These are phyloP conservation scores for Phacellophora camtschatica DNA, from an alignment of 30 jellyfish, hydroid and myxozoan genomes.

Conservation along the genomic window DNA sequence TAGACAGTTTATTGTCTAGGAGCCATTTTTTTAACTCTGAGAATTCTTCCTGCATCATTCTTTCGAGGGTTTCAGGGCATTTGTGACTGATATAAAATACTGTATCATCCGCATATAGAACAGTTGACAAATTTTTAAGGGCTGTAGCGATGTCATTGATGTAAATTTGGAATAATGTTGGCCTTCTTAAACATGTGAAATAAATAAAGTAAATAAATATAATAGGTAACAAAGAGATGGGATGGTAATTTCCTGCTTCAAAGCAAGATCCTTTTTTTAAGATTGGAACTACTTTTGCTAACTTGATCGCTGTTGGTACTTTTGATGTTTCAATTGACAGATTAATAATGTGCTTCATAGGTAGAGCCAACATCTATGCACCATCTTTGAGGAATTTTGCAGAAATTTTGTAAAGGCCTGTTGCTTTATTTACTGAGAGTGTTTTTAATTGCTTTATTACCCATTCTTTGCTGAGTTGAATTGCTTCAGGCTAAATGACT, in stretches of 20 bases:
- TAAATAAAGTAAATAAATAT: not conserved
- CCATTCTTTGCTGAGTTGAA: conserved; percentile 23
- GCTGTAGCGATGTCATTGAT: too few species aligned
- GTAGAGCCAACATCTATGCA: not conserved
- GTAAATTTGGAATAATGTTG: conserved; percentile 12
- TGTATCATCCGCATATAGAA: conserved; percentile 34
- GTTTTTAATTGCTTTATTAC: conserved; percentile 8
- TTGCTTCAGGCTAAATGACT: conserved; percentile 26
- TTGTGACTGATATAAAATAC: conserved; percentile 16
- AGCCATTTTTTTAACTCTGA: conserved; percentile 10
- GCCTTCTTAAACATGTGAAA: not conserved
- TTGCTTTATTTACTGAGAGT: conserved; percentile 27
- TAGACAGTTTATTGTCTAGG: conserved; percentile 38
- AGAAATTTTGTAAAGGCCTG: conserved; percentile 19
- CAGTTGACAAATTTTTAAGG: too few species aligned
- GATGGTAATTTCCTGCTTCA: not conserved
- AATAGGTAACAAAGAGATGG: not conserved
- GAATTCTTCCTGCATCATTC: conserved; percentile 11
- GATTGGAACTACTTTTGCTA: not conserved
- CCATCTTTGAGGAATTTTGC: too few species aligned
- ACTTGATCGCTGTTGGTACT: not conserved
- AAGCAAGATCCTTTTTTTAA: not conserved
- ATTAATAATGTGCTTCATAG: not conserved
- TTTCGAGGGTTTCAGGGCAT: conserved; percentile 40
- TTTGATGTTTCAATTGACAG: not conserved